Conservation (phyloP, 1,140 invertebrate species). For the Drosophila setifemur region DNA sequence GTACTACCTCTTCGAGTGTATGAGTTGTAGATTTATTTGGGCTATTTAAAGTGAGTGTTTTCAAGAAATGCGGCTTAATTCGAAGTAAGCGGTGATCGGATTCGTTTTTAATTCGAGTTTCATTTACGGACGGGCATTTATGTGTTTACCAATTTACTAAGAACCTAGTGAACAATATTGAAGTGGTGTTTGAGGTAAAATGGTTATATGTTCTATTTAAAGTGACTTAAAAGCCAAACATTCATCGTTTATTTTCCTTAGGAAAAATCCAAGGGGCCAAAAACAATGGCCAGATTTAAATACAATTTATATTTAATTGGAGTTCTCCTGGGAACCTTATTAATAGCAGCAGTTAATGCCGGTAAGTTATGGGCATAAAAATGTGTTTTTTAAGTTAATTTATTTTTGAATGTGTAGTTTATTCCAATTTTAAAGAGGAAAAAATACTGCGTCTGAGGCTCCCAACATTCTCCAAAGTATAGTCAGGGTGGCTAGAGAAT, state of each 20-base stretch:
- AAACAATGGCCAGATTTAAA: conserved; percentile 14
- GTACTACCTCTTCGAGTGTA: background rate
- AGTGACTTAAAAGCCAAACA: background rate
- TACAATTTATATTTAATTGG: background rate
- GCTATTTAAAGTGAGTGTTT: conserved; percentile 70
- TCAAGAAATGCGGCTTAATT: conserved; percentile 61
- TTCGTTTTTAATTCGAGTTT: conserved; percentile 17
- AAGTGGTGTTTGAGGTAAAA: conserved; percentile 41
- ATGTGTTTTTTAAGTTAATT: no score
- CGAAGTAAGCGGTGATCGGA: conserved; percentile 49
- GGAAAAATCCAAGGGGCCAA: conserved; percentile 17
- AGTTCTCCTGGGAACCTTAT: conserved; percentile 28
- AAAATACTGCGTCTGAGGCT: no score
- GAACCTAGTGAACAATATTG: conserved; percentile 17
- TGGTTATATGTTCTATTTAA: background rate
- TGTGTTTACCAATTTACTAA: conserved; percentile 12
- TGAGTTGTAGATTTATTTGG: conserved; percentile 8
- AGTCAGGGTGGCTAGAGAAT: no score
- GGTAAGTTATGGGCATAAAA: no score
- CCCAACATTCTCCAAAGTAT: no score
- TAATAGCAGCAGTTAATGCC: conserved; percentile 19
- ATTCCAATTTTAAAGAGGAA: no score
- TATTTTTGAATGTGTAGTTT: no score
- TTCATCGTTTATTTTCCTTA: conserved; percentile 1
- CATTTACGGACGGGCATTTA: conserved; percentile 17